Conservation (phyloP, 2,888 invertebrate genomes). For the Melinaea marsaeus region DNA sequence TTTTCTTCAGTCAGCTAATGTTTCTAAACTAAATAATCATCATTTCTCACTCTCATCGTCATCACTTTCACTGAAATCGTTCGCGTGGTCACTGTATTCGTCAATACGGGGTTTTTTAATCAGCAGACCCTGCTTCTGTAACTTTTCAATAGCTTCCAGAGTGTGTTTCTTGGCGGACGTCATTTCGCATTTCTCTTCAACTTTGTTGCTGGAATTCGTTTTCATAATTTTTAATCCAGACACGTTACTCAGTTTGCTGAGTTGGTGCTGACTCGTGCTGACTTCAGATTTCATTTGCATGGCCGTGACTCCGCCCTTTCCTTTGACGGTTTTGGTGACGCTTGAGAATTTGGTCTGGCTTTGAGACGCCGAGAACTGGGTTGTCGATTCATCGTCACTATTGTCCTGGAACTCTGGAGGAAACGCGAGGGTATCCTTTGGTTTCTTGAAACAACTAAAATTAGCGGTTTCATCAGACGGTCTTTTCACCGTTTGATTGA, state of each 20-base stretch:
- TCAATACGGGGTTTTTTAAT: constrained; percentile 66
- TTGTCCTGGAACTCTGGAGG: constrained; percentile 45
- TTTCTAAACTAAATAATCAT: constrained; percentile 15
- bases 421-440: constrained; percentile 59
- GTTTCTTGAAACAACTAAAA: constrained; percentile 67
- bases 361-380: constrained; percentile 51
- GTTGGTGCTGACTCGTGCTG: constrained; percentile 55
- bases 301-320: constrained; percentile 52
- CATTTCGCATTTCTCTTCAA: constrained; percentile 55
- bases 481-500: constrained; percentile 45
- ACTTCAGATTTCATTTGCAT: constrained; percentile 59
- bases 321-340: constrained; percentile 54
- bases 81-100: constrained; percentile 46
- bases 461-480: constrained; percentile 50
- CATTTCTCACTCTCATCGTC: constrained; percentile 37
- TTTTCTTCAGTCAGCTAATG: background rate
- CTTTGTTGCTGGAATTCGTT: constrained; percentile 48
- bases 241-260: constrained; percentile 53
- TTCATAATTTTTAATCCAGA: constrained; percentile 59
- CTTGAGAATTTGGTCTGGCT: constrained; percentile 52
- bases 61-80: constrained; percentile 43
- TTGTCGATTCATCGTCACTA: constrained; percentile 38
- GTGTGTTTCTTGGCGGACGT: constrained; percentile 53
- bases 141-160: constrained; percentile 65
- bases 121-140: constrained; percentile 66